A percentile compares a stretch with the other conserved stretches of the same genome.
Conservation (phyloP, 2,888 invertebrate genomes). For the Rapana venosa region DNA sequence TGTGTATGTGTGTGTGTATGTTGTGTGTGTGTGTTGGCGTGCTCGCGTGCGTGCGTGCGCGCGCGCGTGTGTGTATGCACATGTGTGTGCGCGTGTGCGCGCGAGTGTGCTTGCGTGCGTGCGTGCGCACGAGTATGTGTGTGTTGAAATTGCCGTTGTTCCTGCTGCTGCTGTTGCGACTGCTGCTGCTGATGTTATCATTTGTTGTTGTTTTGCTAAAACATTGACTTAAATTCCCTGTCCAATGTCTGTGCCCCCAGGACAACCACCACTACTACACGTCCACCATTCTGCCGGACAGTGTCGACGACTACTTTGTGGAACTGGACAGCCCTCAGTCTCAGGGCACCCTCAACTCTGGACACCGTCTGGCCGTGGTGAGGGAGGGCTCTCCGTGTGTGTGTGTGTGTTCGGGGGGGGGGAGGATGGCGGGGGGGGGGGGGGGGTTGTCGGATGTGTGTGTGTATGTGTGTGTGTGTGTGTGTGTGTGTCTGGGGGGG, state of each 20-base stretch:
- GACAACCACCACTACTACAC: slow-evolving; percentile 63
- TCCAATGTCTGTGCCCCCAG: slow-evolving; percentile 52
- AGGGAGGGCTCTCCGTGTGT: slow-evolving; percentile 28
- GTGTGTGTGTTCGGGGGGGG: neutral
- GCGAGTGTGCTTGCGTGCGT: too few species aligned
- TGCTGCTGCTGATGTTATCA: neutral
- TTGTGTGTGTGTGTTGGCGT: too few species aligned
- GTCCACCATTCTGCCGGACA: slow-evolving; percentile 51
- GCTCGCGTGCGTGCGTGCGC: too few species aligned
- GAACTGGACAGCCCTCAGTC: slow-evolving; percentile 55
- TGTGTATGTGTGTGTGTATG: too few species aligned
- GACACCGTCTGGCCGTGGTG: slow-evolving; percentile 70
- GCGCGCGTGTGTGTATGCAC: too few species aligned
- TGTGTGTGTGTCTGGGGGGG: neutral
- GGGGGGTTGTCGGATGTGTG: too few species aligned
- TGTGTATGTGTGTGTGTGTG: neutral
- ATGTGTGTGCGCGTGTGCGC: too few species aligned
- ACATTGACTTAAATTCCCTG: too few species aligned
- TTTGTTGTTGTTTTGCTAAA: neutral
- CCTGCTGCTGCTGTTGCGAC: too few species aligned
- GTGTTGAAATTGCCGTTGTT: too few species aligned
- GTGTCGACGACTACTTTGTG: slow-evolving; percentile 53
- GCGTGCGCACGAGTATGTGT: too few species aligned
- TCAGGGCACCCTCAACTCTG: slow-evolving; percentile 64
- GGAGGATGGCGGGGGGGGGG: too few species aligned